Evolutionary conservation across 2,888 invertebrate genomes (phyloP).

Genomic region (Cryptocephalus primarius): DNA sequence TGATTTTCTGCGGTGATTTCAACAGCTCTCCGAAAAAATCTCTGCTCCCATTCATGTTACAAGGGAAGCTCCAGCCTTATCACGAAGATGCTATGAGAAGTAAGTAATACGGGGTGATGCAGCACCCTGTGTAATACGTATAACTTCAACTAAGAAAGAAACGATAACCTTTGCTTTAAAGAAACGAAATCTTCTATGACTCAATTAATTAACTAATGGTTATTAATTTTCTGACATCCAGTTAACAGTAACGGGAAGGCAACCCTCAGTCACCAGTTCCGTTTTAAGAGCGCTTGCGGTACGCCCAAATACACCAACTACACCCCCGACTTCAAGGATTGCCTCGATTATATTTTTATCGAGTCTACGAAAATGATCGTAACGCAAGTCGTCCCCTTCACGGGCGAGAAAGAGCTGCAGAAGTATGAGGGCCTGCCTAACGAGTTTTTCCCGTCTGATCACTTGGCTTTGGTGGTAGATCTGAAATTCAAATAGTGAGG

Average conservation of each 20-base stretch:
- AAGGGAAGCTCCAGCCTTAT: conserved; percentile 50
- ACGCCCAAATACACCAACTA: conserved; percentile 77
- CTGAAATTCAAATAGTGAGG: conserved; percentile 29
- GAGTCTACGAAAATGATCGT: conserved; percentile 53
- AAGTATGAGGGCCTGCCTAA: conserved; percentile 74
- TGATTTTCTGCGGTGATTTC: conserved; percentile 86
- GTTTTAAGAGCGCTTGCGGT: conserved; percentile 70
- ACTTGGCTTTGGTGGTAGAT: conserved; percentile 76
- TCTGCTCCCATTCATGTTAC: conserved; percentile 66
- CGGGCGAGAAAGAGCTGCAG: conserved; percentile 64
- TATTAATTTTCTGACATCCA: conserved; percentile 12
- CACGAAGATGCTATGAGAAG: conserved; percentile 71
- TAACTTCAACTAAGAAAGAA: too few species aligned
- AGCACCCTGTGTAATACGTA: too few species aligned
- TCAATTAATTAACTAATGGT: not conserved
- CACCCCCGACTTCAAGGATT: conserved; percentile 69
- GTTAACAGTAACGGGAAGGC: conserved; percentile 47
- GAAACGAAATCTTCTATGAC: not conserved
- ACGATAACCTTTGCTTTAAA: too few species aligned
- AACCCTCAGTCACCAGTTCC: conserved; percentile 32
- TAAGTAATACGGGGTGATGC: conserved; percentile 38
- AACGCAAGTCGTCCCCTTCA: conserved; percentile 65
- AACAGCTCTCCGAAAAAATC: conserved; percentile 80
- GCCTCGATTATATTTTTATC: conserved; percentile 85
- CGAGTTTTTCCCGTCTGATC: conserved; percentile 85